A percentile compares a stretch with the other conserved stretches of the same genome.
Conservation (phyloP, 64 coral and sea anemone genomes). For the Catalaphyllia jardinei region DNA sequence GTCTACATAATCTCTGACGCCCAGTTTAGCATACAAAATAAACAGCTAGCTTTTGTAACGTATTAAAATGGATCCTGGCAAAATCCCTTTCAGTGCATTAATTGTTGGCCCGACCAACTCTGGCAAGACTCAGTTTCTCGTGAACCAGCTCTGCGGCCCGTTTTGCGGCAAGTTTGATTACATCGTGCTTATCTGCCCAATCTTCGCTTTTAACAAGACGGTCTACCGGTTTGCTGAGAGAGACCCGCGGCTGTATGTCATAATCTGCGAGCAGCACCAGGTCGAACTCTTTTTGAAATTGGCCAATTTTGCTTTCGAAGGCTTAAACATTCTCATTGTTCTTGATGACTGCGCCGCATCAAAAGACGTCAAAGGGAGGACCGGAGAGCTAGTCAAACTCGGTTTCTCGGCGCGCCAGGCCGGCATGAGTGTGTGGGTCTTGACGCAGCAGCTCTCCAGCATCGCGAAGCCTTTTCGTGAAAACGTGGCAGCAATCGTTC, state of each 20-base stretch:
- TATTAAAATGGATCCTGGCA: no score
- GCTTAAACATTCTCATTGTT: conserved; percentile 23
- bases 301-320: not conserved
- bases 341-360: conserved; percentile 34
- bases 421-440: conserved; percentile 18
- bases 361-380: not conserved
- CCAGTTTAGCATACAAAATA: no score
- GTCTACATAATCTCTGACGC: no score
- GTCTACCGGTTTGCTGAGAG: not conserved
- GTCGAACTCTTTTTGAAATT: conserved; percentile 10
- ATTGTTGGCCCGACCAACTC: no score
- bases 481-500: conserved; percentile 1
- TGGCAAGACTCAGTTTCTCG: no score
- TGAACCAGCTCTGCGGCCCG: no score
- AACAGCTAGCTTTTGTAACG: no score
- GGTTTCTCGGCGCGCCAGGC: not conserved
- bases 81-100: no score
- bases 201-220: not conserved
- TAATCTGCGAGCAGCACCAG: conserved; percentile 15
- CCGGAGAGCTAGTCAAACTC: conserved; percentile 31
- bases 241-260: not conserved
- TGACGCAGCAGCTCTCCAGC: conserved; percentile 19
- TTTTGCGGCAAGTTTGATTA: no score
- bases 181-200: no score
- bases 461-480: conserved; percentile 1